phyloP scores from a whole-genome alignment of 1,140 invertebrate species.

The Scaptomyza hsui region DNA sequence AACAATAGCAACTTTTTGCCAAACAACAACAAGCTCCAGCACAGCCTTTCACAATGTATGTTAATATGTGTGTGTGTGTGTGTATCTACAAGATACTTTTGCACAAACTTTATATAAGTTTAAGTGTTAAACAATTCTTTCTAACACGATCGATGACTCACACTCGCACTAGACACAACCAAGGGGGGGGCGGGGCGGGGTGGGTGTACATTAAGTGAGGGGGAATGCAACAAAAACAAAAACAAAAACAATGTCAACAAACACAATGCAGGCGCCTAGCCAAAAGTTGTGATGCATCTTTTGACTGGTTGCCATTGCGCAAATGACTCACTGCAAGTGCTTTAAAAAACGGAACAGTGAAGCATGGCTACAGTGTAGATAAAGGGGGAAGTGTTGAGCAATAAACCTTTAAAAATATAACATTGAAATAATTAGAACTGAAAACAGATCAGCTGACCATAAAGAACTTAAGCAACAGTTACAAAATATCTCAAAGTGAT shows the following conservation, averaged over 20 bases:
- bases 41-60: slow-evolving; percentile 51
- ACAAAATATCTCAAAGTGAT: too few relatives aligned
- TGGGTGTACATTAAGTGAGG: neutral
- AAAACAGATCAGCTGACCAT: too few relatives aligned
- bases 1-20: slow-evolving; percentile 1
- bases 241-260: slow-evolving; percentile 72
- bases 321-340: slow-evolving; percentile 29
- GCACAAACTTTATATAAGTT: slow-evolving; percentile 33
- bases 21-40: slow-evolving; percentile 23
- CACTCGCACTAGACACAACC: slow-evolving; percentile 8
- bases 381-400: too few relatives aligned
- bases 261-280: slow-evolving; percentile 74
- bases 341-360: slow-evolving; percentile 19
- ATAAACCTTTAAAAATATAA: too few relatives aligned
- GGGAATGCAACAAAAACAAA: slow-evolving; percentile 14
- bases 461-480: too few relatives aligned
- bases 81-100: slow-evolving; percentile 35
- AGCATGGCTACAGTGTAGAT: slow-evolving; percentile 10
- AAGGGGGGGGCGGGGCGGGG: neutral
- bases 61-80: slow-evolving; percentile 24
- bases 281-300: slow-evolving; percentile 74
- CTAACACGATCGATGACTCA: slow-evolving; percentile 62
- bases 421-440: too few relatives aligned
- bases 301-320: slow-evolving; percentile 62
- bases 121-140: slow-evolving; percentile 27